Percentiles rank a stretch among this genome's conserved stretches.
phyloP scores from a whole-genome alignment of 2,888 invertebrate species.

The Beris chalybata region DNA sequence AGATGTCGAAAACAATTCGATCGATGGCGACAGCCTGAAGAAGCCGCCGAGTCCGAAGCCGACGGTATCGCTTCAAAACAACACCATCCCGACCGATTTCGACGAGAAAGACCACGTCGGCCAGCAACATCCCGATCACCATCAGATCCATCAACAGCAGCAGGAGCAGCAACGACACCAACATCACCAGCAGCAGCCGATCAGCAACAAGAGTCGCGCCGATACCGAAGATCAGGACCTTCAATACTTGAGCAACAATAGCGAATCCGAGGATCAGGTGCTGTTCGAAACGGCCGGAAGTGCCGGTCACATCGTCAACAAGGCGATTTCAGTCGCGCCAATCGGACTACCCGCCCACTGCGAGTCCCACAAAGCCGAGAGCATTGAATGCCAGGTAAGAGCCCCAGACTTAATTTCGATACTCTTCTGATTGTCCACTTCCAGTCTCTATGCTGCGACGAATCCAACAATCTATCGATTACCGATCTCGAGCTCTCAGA shows the following conservation, averaged over 20 bases:
- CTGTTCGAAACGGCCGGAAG: background rate
- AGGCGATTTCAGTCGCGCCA: conserved; percentile 54
- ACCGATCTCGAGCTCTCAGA: conserved; percentile 55
- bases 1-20: conserved; percentile 55
- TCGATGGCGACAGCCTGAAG: conserved; percentile 44
- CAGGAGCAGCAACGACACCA: conserved; percentile 38
- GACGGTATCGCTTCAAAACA: background rate
- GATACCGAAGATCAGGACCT: conserved; percentile 47
- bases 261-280: conserved; percentile 49
- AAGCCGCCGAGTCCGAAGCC: conserved; percentile 3
- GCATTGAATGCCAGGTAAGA: conserved; percentile 62
- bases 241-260: conserved; percentile 51
- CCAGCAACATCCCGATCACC: conserved; percentile 1
- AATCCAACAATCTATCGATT: conserved; percentile 44
- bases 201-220: conserved; percentile 46
- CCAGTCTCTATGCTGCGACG: conserved; percentile 52
- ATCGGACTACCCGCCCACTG: conserved; percentile 54
- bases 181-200: conserved; percentile 43
- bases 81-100: background rate
- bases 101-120: background rate
- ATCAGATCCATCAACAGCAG: background rate
- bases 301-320: conserved; percentile 45
- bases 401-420: background rate
- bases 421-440: conserved; percentile 7
- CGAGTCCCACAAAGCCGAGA: conserved; percentile 48